Evolutionary conservation across 2,797 vertebrate species (phyloP).

Genomic region (Chrysolophus pictus): DNA sequence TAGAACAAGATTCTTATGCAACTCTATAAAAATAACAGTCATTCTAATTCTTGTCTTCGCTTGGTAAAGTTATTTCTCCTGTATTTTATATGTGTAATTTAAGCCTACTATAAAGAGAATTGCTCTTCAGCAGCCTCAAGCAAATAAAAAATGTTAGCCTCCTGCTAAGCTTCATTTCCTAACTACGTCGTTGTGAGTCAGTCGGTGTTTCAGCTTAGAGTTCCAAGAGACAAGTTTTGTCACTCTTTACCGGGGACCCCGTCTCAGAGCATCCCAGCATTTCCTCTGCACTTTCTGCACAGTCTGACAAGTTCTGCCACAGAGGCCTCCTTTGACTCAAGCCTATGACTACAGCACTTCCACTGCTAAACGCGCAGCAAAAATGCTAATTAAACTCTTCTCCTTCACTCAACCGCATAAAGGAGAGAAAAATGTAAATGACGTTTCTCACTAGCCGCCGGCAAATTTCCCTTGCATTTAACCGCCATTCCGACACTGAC

Average conservation of each 20-base stretch:
- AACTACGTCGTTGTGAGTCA: constrained; percentile 37
- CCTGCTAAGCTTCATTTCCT: constrained; percentile 29
- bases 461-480: constrained; percentile 32
- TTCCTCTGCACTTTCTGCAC: neutral
- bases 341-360: neutral
- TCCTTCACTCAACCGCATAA: constrained; percentile 18
- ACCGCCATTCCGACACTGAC: neutral
- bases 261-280: neutral
- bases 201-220: constrained; percentile 36
- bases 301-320: neutral
- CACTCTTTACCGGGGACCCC: neutral
- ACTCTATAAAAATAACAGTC: neutral
- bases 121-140: neutral
- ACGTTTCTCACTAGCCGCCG: constrained; percentile 21
- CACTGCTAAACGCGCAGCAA: neutral
- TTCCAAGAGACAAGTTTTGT: constrained; percentile 40
- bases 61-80: neutral
- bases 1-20: neutral
- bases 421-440: constrained; percentile 17
- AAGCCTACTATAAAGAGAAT: neutral
- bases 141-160: constrained; percentile 17
- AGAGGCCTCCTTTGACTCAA: neutral
- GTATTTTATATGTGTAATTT: neutral
- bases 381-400: constrained; percentile 56
- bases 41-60: neutral